A percentile compares a stretch with the other conserved stretches of the same genome.
Conservation (phyloP, 1,140 invertebrate species). For the Pogonomyrmex californicus region DNA sequence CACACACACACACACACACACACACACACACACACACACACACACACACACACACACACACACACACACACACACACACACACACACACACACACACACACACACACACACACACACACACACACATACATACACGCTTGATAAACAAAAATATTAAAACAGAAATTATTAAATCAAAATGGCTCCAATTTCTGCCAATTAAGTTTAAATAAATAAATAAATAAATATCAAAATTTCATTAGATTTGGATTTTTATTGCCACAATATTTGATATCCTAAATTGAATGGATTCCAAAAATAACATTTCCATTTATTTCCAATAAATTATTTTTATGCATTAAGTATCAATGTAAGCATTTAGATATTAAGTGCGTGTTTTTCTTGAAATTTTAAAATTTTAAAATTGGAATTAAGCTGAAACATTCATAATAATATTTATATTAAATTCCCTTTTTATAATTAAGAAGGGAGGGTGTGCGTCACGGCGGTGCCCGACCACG, state of each 20-base stretch:
- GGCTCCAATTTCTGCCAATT: background rate
- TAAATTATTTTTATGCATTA: conserved; percentile 9
- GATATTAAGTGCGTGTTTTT: background rate
- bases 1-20: too few species aligned
- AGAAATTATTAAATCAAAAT: conserved; percentile 4
- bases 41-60: too few species aligned
- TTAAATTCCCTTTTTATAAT: background rate
- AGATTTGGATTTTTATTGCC: conserved; percentile 7
- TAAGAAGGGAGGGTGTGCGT: background rate
- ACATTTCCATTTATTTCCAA: conserved; percentile 12
- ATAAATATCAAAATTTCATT: conserved; percentile 3
- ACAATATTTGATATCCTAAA: conserved; percentile 15
- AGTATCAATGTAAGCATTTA: background rate
- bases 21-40: too few species aligned
- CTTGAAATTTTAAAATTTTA: background rate
- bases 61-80: too few species aligned
- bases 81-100: too few species aligned
- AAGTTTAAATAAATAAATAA: background rate
- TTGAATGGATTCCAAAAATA: conserved; percentile 1
- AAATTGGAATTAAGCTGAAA: background rate
- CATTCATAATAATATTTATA: background rate
- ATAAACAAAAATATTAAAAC: background rate
- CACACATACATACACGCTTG: too few species aligned
- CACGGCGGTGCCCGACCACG: too few species aligned
- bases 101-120: too few species aligned